Base-by-base conservation (phyloP, 2,113 vertebrate genomes). In the Turnix velox region DNA sequence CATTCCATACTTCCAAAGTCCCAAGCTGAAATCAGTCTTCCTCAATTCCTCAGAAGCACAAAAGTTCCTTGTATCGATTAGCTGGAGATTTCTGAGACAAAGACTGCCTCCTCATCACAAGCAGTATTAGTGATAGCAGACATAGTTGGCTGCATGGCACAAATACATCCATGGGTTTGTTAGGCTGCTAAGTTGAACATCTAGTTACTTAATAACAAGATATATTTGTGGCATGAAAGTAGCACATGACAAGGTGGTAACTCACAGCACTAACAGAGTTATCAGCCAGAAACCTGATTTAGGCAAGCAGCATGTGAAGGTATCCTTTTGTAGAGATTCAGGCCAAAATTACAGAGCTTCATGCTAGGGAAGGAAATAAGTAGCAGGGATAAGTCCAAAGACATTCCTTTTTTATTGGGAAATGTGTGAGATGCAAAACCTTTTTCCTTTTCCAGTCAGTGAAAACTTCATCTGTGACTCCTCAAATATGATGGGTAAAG, bases 81-180 rank as follows among this genome's bases (percentile, higher is more conserved):
- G 3, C 30, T 58, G 16, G 61, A 19, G 6, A 23, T 71, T 67
- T 76, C 39, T 80, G 75, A 79, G n/a, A 31, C 19, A 67, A n/a
- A 55, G 12, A 16, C 67, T 15, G 10, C 62, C 19, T 81, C n/a
- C 14, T 9, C 12, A 23, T 30, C 37, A 30, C n/a, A 31, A 14
- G 12, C 19, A 37, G 12, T 55, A 3, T 18, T 68, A 42, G 1
- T 13, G 7, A 30, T 49, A 51, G 1, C 30, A 22, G 24, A 42
- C 17, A 20, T 1, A 1, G 3, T 33, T 49, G 52, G 9, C 17
- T 58, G 39, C 1, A 0, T 40, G 14, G 4, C 48, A 46, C 27
- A n/a, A 8, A 25, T 30, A 19, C 4, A 7, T 45, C 10, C 5
- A 14, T 6, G 25, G 9, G 3, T 46, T 61, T 30, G 5, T 46